Evolutionary conservation across 2,888 invertebrate species (phyloP), one percentile per base, ranked within the genome.

Genomic region (Cephus rjabovi): DNA sequence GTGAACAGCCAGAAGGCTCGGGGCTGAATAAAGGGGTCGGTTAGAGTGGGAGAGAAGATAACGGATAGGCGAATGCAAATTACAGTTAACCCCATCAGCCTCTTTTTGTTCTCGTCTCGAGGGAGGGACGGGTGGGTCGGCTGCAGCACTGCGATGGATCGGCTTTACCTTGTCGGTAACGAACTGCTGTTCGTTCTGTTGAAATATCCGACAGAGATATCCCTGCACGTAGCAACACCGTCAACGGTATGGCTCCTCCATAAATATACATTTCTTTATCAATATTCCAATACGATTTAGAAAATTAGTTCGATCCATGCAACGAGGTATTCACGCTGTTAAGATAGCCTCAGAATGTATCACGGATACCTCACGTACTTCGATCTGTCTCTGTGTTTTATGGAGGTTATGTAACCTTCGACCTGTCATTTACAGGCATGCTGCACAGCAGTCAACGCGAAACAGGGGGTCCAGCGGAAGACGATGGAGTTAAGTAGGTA

Each of bases 401-500:
- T 15, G 1, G 15, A 40, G 40, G 40, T 15, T 40, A 15, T 40
- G 40, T 40, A 40, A 40, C 34, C 34, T 77, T 75, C 23, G 23
- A 73, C 40, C 69, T 69, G 30, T 70, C 33, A 40, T 79, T 88
- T 85, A 75, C 84, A 88, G 88, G 83, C 84, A 87, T 88, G 88
- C 82, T 85, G 85, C 82, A 81, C 83, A 78, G 79, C 81, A 83
- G 82, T 79, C 81, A 80, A 82, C 79, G 83, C 86, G 87, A 86
- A 85, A 86, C 84, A 83, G 86, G 83, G 83, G 83, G 79, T 76
- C 82, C 80, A 82, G 81, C 79, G 84, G 84, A 86, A 86, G 87
- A 88, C 86, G 89, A 88, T 85, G 88, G 85, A 82, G 86, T 85
- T 86, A 87, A 87, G 85, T 83, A 88, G 87, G 88, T 89, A 89